These are phyloP conservation scores for Thera obeliscata DNA, from an alignment of 2,888 invertebrate species.

Conservation along the genomic window DNA sequence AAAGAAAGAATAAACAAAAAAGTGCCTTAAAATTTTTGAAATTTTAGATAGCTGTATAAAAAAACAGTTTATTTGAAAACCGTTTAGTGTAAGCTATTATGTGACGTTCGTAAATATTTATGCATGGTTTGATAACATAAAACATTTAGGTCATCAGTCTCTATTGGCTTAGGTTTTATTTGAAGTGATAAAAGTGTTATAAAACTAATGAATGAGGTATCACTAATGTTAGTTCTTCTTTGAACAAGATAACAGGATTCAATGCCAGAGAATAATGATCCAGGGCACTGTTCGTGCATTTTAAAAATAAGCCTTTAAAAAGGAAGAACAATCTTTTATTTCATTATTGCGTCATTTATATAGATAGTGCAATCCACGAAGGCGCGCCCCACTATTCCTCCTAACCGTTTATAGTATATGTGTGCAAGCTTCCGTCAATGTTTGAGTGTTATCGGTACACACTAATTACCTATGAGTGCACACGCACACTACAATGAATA, in stretches of 20 bases:
- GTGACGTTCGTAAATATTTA: constrained; percentile 28
- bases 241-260: neutral
- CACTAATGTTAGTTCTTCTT: constrained; percentile 7
- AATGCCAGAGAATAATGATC: neutral
- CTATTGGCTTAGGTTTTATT: constrained; percentile 36
- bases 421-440: too few relatives aligned
- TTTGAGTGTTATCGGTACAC: too few relatives aligned
- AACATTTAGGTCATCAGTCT: constrained; percentile 35
- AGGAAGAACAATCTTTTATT: too few relatives aligned
- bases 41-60: neutral
- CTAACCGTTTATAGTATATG: too few relatives aligned
- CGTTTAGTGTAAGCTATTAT: constrained; percentile 27
- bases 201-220: constrained; percentile 10
- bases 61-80: constrained; percentile 20
- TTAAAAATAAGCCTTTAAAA: too few relatives aligned
- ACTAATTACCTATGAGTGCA: too few relatives aligned
- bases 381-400: too few relatives aligned
- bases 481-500: too few relatives aligned
- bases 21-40: neutral
- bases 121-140: constrained; percentile 41
- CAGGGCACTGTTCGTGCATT: neutral
- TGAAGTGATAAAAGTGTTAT: constrained; percentile 25
- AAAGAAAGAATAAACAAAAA: too few relatives aligned
- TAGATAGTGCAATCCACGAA: too few relatives aligned
- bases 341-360: too few relatives aligned